Conservation (phyloP, 2,797 vertebrate genomes). For the Momotus momota region DNA sequence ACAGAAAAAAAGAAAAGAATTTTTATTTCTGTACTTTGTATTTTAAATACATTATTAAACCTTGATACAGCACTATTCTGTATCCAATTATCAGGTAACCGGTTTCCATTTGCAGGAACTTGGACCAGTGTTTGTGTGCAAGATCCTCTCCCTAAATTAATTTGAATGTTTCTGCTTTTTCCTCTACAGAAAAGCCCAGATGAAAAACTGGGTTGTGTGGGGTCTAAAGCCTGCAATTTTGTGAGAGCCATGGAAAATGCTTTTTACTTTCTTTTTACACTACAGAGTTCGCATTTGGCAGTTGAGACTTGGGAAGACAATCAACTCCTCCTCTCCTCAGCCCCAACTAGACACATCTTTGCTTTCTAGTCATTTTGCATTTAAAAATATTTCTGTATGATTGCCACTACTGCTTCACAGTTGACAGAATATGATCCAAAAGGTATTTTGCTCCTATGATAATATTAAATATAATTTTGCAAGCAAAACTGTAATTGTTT, state of each 20-base stretch:
- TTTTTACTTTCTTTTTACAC: constrained; percentile 41
- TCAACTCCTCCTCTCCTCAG: constrained; percentile 49
- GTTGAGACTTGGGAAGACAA: constrained; percentile 41
- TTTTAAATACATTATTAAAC: constrained; percentile 82
- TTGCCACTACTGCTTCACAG: constrained; percentile 19
- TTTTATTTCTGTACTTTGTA: constrained; percentile 84
- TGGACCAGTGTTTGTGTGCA: constrained; percentile 69
- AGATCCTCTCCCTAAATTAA: constrained; percentile 65
- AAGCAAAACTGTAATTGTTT: background rate
- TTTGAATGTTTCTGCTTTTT: constrained; percentile 62
- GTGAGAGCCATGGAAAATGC: background rate
- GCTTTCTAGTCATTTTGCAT: constrained; percentile 26
- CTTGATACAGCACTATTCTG: constrained; percentile 76
- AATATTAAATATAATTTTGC: constrained; percentile 7
- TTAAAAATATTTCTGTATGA: constrained; percentile 41
- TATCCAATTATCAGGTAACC: constrained; percentile 79
- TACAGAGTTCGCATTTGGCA: constrained; percentile 53
- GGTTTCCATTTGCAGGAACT: constrained; percentile 75
- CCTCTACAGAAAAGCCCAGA: constrained; percentile 50
- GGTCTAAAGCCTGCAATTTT: constrained; percentile 51
- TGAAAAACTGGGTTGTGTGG: constrained; percentile 53
- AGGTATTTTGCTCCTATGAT: background rate
- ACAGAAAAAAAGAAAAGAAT: constrained; percentile 81
- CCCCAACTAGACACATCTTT: constrained; percentile 31
- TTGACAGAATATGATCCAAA: background rate